phyloP scores from a whole-genome alignment of 2,888 invertebrate genomes.

The Phyllotreta cruciferae region DNA sequence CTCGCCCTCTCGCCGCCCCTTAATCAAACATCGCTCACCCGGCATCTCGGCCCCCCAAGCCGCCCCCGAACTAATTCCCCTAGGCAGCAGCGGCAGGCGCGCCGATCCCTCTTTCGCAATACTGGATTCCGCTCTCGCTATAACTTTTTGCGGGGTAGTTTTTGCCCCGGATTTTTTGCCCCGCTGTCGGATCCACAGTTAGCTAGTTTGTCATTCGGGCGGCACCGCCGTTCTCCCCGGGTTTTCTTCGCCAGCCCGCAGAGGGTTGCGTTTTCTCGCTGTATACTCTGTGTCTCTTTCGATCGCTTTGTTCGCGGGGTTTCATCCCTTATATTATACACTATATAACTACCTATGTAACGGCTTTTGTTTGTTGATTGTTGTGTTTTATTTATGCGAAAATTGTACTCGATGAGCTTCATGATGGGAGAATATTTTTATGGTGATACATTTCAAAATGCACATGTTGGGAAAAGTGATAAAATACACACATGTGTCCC shows the following conservation, averaged over 20 bases:
- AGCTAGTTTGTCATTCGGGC: conserved; percentile 62
- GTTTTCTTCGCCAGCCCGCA: conserved; percentile 43
- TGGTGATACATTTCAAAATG: conserved; percentile 33
- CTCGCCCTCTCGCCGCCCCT: conserved; percentile 28
- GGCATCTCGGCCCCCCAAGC: conserved; percentile 44
- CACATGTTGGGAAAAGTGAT: conserved; percentile 40
- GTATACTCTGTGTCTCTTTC: conserved; percentile 7
- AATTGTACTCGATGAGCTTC: conserved; percentile 13
- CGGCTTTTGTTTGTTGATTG: no score
- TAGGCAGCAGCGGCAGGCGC: conserved; percentile 37
- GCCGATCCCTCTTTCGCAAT: conserved; percentile 40
- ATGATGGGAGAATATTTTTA: conserved; percentile 30
- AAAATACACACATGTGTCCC: conserved; percentile 36
- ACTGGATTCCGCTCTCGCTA: conserved; percentile 44
- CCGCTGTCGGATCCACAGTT: conserved; percentile 62
- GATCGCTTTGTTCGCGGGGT: background rate
- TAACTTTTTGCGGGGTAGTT: conserved; percentile 51
- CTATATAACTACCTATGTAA: no score
- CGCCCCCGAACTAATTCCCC: conserved; percentile 45
- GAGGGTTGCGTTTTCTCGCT: conserved; percentile 27
- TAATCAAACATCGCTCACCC: conserved; percentile 44
- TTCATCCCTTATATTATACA: background rate
- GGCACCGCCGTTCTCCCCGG: conserved; percentile 55
- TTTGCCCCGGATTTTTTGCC: conserved; percentile 56
- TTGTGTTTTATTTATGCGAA: no score